Conservation (phyloP, 2,113 vertebrate species). For the Syngnathus scovelli region DNA sequence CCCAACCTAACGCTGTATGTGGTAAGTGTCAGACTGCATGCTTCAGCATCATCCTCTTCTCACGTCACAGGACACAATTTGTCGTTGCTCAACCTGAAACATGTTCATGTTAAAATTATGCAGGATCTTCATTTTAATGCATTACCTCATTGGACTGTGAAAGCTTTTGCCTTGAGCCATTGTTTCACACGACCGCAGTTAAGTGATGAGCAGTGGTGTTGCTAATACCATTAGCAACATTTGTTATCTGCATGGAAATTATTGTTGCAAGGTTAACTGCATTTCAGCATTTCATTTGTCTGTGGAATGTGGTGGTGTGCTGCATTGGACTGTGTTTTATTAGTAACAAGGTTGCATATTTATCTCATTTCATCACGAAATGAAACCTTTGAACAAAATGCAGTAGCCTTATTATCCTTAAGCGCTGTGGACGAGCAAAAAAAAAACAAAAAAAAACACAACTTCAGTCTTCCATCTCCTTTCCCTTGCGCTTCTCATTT, state of each 20-base stretch:
- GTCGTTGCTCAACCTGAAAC: constrained; percentile 7
- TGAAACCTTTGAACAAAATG: neutral
- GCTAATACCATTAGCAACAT: constrained; percentile 11
- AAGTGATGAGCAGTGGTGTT: constrained; percentile 17
- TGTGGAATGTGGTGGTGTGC: constrained; percentile 13
- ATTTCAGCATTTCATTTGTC: constrained; percentile 12
- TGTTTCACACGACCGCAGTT: constrained; percentile 7
- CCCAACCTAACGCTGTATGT: constrained; percentile 85
- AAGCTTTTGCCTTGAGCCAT: neutral
- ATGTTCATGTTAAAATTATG: constrained; percentile 9
- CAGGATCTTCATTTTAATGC: constrained; percentile 2
- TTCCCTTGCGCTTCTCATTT: constrained; percentile 52
- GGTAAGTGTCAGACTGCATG: constrained; percentile 99
- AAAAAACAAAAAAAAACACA: neutral
- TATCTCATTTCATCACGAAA: neutral
- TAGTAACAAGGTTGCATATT: too few species aligned
- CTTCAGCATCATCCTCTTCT: constrained; percentile 76
- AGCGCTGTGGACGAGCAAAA: neutral
- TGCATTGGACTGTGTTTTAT: constrained; percentile 9
- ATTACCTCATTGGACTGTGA: constrained; percentile 11
- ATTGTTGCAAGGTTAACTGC: constrained; percentile 11
- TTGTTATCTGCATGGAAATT: constrained; percentile 52
- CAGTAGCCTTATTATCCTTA: neutral
- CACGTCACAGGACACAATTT: constrained; percentile 7
- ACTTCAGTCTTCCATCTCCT: constrained; percentile 6